phyloP scores from a whole-genome alignment of 2,888 invertebrate genomes.

The Phyllotreta cruciferae region DNA sequence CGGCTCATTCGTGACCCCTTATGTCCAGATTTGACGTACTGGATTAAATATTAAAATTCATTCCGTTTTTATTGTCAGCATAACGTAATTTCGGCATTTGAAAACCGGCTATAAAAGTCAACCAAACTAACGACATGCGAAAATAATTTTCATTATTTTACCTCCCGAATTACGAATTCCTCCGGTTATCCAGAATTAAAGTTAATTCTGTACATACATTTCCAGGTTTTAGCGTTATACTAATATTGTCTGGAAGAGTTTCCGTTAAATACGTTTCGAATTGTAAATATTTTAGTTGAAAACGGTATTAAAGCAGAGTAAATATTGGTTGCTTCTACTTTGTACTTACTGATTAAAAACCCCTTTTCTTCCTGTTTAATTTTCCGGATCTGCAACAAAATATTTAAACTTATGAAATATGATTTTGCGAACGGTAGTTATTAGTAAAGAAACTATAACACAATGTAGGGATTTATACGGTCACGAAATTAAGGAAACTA shows the following conservation, averaged over 20 bases:
- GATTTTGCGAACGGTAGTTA: constrained; percentile 2
- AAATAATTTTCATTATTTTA: neutral
- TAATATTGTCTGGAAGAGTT: constrained; percentile 53
- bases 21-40: no score
- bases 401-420: constrained; percentile 19
- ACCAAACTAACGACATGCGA: constrained; percentile 4
- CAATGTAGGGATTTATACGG: constrained; percentile 2
- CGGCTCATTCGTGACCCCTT: no score
- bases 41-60: no score
- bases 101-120: neutral
- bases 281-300: constrained; percentile 54
- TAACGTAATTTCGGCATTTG: neutral
- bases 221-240: constrained; percentile 47
- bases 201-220: constrained; percentile 45
- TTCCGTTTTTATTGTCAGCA: no score
- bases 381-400: constrained; percentile 40
- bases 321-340: constrained; percentile 51
- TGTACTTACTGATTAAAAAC: constrained; percentile 52
- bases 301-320: constrained; percentile 50
- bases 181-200: constrained; percentile 15
- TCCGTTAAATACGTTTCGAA: constrained; percentile 55
- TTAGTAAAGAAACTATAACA: neutral
- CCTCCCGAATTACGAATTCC: constrained; percentile 2
- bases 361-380: constrained; percentile 45
- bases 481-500: constrained; percentile 11